A percentile compares a stretch with the other conserved stretches of the same genome.
These are phyloP conservation scores for Salpingus planirostris DNA, from an alignment of 2,888 invertebrate species.

Conservation along the genomic window DNA sequence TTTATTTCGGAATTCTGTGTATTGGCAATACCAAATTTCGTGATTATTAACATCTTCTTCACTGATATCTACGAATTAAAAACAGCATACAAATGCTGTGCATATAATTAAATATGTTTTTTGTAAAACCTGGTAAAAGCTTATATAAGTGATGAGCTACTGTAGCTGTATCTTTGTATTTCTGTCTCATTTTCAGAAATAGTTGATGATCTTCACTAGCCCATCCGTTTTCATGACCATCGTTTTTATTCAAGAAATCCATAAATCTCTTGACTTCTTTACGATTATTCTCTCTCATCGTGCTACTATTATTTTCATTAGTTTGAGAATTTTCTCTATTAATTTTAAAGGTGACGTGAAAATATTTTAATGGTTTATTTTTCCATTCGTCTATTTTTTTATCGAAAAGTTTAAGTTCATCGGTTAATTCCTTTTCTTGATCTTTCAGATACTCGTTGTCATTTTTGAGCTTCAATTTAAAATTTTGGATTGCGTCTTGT, in stretches of 20 bases:
- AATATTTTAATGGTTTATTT: conserved; percentile 20
- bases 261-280: conserved; percentile 49
- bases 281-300: background rate
- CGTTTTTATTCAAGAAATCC: conserved; percentile 44
- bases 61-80: conserved; percentile 29
- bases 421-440: conserved; percentile 23
- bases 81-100: too few relatives aligned
- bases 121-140: too few relatives aligned
- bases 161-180: conserved; percentile 24
- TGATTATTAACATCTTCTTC: conserved; percentile 40
- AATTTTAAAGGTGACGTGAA: too few relatives aligned
- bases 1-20: conserved; percentile 38
- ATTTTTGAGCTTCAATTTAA: conserved; percentile 20
- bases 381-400: conserved; percentile 29
- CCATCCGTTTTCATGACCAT: conserved; percentile 51
- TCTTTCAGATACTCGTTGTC: conserved; percentile 21
- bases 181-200: conserved; percentile 40
- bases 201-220: conserved; percentile 47
- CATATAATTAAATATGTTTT: too few relatives aligned
- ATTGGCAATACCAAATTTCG: conserved; percentile 44
- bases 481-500: conserved; percentile 27
- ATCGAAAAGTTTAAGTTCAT: conserved; percentile 27
- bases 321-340: too few relatives aligned
- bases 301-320: background rate
- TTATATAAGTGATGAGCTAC: too few relatives aligned